Evolutionary conservation across 1,140 invertebrate species (phyloP).

Genomic region (Nebria ingens): DNA sequence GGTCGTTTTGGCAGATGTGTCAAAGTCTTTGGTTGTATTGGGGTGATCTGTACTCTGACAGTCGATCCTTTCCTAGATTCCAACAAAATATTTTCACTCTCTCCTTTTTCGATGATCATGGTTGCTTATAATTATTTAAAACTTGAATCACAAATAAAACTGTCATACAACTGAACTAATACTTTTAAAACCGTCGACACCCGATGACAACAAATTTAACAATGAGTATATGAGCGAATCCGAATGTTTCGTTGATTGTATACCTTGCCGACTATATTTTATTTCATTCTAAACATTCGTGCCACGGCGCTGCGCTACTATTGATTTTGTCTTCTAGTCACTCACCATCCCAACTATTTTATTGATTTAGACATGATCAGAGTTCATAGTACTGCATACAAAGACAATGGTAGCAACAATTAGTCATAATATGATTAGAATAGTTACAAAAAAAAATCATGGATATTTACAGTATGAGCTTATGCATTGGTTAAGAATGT

Average conservation of each 20-base stretch:
- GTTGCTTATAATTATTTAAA: no score
- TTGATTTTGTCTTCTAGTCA: background rate
- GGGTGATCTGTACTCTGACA: slow-evolving; percentile 49
- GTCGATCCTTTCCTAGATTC: slow-evolving; percentile 33
- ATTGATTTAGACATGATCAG: background rate
- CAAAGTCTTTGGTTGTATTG: slow-evolving; percentile 61
- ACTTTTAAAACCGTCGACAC: background rate
- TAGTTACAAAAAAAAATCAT: no score
- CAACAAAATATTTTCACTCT: slow-evolving; percentile 35
- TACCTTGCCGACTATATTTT: background rate
- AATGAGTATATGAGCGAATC: background rate
- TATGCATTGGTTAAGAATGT: background rate
- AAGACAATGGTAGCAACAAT: background rate
- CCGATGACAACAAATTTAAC: background rate
- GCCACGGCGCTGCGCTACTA: background rate
- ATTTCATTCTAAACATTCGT: background rate
- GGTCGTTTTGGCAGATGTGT: slow-evolving; percentile 74
- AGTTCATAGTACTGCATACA: background rate
- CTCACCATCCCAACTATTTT: background rate
- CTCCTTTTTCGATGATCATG: slow-evolving; percentile 1
- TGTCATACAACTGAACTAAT: background rate
- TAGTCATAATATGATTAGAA: no score
- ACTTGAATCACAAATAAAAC: background rate
- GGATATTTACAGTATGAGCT: no score
- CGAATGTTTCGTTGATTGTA: background rate